These are phyloP conservation scores for Criorhina ranunculi DNA, from an alignment of 2,888 invertebrate species.

Conservation along the genomic window DNA sequence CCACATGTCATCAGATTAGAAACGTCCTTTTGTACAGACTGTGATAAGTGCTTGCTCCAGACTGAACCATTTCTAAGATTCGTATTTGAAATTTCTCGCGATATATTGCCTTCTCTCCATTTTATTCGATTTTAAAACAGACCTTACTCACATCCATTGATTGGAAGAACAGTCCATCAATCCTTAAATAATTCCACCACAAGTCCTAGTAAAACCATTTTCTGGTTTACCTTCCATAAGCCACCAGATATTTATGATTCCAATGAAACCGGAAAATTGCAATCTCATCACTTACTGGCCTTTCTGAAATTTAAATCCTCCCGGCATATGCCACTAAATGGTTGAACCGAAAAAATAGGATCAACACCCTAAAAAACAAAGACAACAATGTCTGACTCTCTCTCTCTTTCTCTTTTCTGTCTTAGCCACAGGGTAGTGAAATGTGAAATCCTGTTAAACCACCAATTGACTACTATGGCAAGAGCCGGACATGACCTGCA, in stretches of 20 bases:
- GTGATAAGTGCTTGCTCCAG: no score
- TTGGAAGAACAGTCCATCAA: neutral
- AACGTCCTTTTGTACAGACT: no score
- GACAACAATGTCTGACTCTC: constrained; percentile 26
- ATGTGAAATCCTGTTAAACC: constrained; percentile 71
- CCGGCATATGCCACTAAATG: constrained; percentile 27
- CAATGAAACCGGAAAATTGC: constrained; percentile 22
- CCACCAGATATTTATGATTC: constrained; percentile 36
- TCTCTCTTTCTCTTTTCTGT: neutral
- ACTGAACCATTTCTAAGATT: no score
- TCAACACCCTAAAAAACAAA: constrained; percentile 38
- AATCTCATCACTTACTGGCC: constrained; percentile 28
- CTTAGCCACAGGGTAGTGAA: constrained; percentile 64
- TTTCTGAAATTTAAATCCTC: constrained; percentile 43
- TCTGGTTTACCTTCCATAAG: constrained; percentile 15
- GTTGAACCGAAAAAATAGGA: constrained; percentile 40
- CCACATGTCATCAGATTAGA: no score
- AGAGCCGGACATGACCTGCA: constrained; percentile 65
- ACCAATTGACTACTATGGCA: constrained; percentile 70
- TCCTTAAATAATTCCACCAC: constrained; percentile 11
- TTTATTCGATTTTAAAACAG: no score
- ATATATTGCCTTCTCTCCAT: neutral
- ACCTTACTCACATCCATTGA: neutral
- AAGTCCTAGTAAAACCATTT: constrained; percentile 18
- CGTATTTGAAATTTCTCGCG: no score